phyloP scores from a whole-genome alignment of 2,113 vertebrate genomes.

The Cryptomyrus ogoouensis region DNA sequence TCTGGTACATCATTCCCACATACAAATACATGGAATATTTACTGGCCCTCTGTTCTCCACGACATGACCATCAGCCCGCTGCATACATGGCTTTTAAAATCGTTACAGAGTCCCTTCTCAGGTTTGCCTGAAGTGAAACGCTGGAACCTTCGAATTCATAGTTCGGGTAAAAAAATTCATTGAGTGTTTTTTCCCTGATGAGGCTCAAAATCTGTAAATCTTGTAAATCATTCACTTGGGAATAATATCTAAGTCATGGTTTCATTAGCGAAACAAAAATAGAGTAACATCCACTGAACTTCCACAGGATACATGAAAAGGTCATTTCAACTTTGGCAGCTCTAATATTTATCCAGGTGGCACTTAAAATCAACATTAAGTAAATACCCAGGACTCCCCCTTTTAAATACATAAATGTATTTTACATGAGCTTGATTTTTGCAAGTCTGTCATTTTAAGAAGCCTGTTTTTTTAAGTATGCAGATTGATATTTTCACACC shows the following conservation, averaged over 20 bases:
- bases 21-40: background rate
- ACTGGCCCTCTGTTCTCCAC: too few species aligned
- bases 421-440: background rate
- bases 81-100: background rate
- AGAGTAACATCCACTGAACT: background rate
- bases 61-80: too few species aligned
- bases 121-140: background rate
- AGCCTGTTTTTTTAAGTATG: background rate
- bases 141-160: background rate
- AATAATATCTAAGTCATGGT: background rate
- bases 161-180: background rate
- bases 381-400: background rate
- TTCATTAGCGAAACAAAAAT: background rate
- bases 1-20: background rate
- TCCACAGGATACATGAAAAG: background rate
- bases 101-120: background rate
- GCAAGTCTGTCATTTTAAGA: background rate
- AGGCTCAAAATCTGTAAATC: background rate
- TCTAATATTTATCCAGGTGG: background rate
- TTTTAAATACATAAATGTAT: background rate
- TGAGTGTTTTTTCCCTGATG: background rate
- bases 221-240: background rate
- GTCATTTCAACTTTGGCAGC: background rate
- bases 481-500: background rate
- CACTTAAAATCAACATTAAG: background rate